phyloP scores from a whole-genome alignment of 2,888 invertebrate species.

The Lottia scabra region DNA sequence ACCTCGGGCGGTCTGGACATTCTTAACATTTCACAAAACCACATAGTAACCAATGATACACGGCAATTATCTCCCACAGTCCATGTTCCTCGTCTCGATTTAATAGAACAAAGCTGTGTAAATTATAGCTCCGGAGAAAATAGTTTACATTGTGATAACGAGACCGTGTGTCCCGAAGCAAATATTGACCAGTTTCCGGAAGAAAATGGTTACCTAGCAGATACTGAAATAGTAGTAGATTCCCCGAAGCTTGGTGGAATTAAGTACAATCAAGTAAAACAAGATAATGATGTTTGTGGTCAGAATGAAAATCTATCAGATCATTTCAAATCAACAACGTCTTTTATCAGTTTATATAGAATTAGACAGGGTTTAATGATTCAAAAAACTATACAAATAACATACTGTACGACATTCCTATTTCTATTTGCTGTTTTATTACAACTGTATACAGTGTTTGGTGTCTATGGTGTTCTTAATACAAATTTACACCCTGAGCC shows the following conservation, averaged over 20 bases:
- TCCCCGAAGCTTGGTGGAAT: constrained; percentile 9
- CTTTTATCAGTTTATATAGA: constrained; percentile 41
- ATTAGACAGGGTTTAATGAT: constrained; percentile 68
- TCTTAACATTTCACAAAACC: constrained; percentile 9
- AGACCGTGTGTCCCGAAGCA: constrained; percentile 6
- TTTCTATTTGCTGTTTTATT: constrained; percentile 73
- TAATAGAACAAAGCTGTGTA: constrained; percentile 4
- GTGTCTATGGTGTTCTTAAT: constrained; percentile 71
- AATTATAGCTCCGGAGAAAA: constrained; percentile 8
- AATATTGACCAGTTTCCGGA: neutral
- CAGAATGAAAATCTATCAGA: constrained; percentile 14
- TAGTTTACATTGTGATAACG: constrained; percentile 7
- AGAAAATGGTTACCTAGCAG: constrained; percentile 50
- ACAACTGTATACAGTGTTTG: constrained; percentile 72
- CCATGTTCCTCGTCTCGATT: constrained; percentile 4
- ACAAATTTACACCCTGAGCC: constrained; percentile 64
- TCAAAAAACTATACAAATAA: constrained; percentile 72
- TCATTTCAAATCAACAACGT: constrained; percentile 27
- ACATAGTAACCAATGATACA: neutral
- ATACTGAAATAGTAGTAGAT: constrained; percentile 38
- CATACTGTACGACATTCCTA: constrained; percentile 72
- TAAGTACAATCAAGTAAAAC: neutral
- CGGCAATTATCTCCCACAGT: constrained; percentile 4
- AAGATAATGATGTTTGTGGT: constrained; percentile 14
- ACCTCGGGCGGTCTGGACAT: constrained; percentile 10